Base-by-base conservation (phyloP, 1,140 invertebrate species). In the Dendroctonus ponderosae region DNA sequence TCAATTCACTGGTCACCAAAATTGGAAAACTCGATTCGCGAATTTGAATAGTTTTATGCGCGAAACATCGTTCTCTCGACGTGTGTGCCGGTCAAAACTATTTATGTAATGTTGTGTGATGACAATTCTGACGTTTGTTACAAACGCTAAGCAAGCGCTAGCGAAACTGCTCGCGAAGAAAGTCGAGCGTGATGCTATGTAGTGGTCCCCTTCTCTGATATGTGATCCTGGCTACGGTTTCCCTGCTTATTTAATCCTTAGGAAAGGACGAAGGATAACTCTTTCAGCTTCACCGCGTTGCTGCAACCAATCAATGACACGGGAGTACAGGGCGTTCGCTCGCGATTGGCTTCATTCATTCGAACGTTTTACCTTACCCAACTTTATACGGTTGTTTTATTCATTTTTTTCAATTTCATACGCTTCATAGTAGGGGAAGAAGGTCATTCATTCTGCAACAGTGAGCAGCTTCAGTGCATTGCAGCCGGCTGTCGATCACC, bases 131-230 rank as follows among this genome's bases (percentile, higher is more conserved):
- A 52, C 64, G 64, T 60, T 54, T 67, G 59, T 62, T 67, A 52
- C 50, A 67, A 60, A 67, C 66, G 66, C 66, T 62, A 51, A 48
- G 58, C 58, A 56, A 67, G 64, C 64, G 57, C 57, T 66, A 49
- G 52, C 59, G 26, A 67, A 61, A 67, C 66, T 67, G 66, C 42
- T 62, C 52, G 66, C 61, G 59, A 67, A 67, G 64, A 66, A 67
- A 67, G 66, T 67, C 58, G 48, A 56, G 38, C 51, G 66, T 54
- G 66, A 39, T 60, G 65, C 66, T 67, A 67, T 67, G 66, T 67
- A 67, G 51, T 53, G 50, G 50, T 50, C 59, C 65, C 66, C 66
- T 67, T 62, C 66, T 62, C 66, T 61, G 60, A 14, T 59, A 43
- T 26, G 26, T 26, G 26, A 26, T 51, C 54, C 51, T 51, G 62